Base-by-base conservation (phyloP, 2,113 vertebrate genomes). In the Megalops atlanticus region DNA sequence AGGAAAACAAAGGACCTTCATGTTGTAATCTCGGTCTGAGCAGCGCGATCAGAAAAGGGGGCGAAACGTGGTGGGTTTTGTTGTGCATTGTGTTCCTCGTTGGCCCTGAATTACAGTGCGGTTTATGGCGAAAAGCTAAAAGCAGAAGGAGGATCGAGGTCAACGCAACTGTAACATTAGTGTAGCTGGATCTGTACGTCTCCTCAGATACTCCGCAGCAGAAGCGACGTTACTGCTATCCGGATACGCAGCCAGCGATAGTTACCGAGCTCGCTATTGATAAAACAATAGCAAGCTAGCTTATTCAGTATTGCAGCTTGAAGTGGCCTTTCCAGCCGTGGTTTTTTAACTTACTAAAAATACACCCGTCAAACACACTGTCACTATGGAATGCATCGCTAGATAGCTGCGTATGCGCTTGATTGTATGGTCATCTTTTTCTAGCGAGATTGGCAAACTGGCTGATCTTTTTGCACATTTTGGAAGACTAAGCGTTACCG, bases 11-110 rank as follows among this genome's bases (percentile, higher is more conserved):
- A 80, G 79, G 33, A 45, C 24, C 41, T 31, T 16, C 79, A 52
- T 45, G 33, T 73, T 21, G 16, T 70, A 70, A 18, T 78, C 43
- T 72, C 38, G 87, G 85, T 89, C 81, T 84, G n/a, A 39, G 41
- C 76, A 45, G 77, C 43, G 38, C 84, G 24, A 69, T 45, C 75
- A 33, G n/a, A 47, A 72, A 31, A 76, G 41, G 31, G 40, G 68
- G 38, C 72, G 3, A 74, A 21, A 64, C 47, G 76, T 79, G 73
- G 84, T 71, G 77, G 80, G 82, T 78, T 64, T 84, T 43, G 6
- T 72, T 64, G 70, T 74, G 74, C 80, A 81, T 81, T 79, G 76
- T 79, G 76, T 64, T 64, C 58, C 58, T 64, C 11, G n/a, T 2
- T 79, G 78, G 76, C 49, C 45, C 36, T 52, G 76, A 81, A 81